A percentile compares a stretch with the other conserved stretches of the same genome.
Conservation (phyloP, 92 coral and sea anemone genomes). For the Porites cylindrica region DNA sequence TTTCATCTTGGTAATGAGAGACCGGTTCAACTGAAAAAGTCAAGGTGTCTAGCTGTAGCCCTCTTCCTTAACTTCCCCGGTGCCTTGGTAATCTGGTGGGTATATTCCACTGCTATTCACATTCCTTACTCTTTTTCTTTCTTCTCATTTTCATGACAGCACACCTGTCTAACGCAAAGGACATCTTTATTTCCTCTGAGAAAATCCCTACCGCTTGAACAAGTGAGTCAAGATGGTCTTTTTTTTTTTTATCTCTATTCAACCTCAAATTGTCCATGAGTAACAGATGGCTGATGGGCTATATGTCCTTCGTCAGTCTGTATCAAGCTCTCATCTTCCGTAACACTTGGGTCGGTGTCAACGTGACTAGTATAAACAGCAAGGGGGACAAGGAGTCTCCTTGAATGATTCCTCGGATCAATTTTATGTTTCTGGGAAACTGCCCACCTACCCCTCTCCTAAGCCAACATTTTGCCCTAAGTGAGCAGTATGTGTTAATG, state of each 20-base stretch:
- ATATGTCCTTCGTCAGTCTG: no score
- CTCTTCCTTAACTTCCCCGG: constrained; percentile 10
- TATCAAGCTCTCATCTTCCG: no score
- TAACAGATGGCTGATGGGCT: not conserved
- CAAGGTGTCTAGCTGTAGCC: not conserved
- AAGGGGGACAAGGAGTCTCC: no score
- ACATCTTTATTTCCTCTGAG: constrained; percentile 8
- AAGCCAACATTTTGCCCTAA: no score
- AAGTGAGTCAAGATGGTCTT: constrained; percentile 41
- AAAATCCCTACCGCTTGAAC: constrained; percentile 11
- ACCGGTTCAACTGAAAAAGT: constrained; percentile 14
- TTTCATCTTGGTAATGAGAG: no score
- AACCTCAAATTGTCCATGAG: constrained; percentile 18
- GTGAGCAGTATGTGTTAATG: no score
- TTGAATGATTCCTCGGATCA: not conserved
- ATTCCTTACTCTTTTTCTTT: constrained; percentile 27
- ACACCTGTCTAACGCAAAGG: constrained; percentile 5
- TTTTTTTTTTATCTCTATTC: constrained; percentile 8
- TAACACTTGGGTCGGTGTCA: no score
- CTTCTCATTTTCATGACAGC: not conserved
- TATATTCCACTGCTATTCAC: constrained; percentile 21
- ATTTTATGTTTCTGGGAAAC: not conserved
- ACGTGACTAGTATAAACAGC: no score
- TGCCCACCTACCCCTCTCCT: no score
- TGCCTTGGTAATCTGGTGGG: constrained; percentile 18